Percentiles rank a stretch among this genome's conserved stretches.
phyloP scores from a whole-genome alignment of 2,113 vertebrate species.

The Sander lucioperca region DNA sequence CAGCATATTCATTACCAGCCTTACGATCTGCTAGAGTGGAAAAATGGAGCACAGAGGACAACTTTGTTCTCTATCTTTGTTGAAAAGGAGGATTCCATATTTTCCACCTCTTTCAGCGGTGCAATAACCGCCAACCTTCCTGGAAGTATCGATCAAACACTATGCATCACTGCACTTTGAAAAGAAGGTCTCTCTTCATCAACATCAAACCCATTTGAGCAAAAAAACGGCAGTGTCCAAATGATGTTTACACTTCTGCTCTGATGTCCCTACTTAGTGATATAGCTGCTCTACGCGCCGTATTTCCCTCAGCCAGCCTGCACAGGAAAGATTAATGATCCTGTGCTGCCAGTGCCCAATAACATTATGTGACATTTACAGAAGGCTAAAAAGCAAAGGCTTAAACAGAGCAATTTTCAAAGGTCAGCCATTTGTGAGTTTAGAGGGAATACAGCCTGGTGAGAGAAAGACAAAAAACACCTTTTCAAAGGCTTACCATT shows the following conservation, averaged over 20 bases:
- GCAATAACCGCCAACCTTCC: conserved; percentile 74
- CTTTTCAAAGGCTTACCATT: conserved; percentile 38
- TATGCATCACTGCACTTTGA: conserved; percentile 83
- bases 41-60: conserved; percentile 46
- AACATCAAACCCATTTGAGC: conserved; percentile 88
- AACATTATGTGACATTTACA: conserved; percentile 83
- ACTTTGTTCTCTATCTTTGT: conserved; percentile 51
- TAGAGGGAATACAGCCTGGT: conserved; percentile 41
- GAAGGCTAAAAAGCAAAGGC: conserved; percentile 72
- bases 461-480: conserved; percentile 24
- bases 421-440: conserved; percentile 73
- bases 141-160: conserved; percentile 82
- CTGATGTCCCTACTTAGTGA: conserved; percentile 87
- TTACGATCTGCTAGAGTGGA: conserved; percentile 48
- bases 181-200: conserved; percentile 85
- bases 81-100: conserved; percentile 46
- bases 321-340: conserved; percentile 80
- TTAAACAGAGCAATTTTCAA: conserved; percentile 76
- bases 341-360: conserved; percentile 71
- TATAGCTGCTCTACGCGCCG: conserved; percentile 73
- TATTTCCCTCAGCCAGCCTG: conserved; percentile 64
- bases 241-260: conserved; percentile 86
- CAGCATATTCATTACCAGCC: conserved; percentile 25
- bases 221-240: conserved; percentile 89
- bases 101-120: conserved; percentile 51